These are phyloP conservation scores for Lepilemur ruficaudatus DNA, from an alignment of 2,797 vertebrate genomes.

Conservation along the genomic window DNA sequence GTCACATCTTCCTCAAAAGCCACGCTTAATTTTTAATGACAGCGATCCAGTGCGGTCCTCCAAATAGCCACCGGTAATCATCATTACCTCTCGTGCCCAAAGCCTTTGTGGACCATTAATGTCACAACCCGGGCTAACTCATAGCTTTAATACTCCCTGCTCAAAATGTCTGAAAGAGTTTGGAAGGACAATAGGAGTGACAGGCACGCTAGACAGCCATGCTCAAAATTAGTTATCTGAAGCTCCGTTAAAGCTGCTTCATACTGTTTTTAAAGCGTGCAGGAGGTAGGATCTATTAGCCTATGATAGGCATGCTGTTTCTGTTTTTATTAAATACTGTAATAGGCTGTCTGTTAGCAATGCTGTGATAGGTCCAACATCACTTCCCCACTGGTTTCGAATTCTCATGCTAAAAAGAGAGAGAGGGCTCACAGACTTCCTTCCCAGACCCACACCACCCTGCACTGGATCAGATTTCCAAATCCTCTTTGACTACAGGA, in stretches of 20 bases:
- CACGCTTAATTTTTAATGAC: constrained; percentile 80
- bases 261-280: constrained; percentile 77
- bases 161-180: constrained; percentile 90
- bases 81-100: constrained; percentile 79
- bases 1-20: constrained; percentile 87
- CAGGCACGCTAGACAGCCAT: constrained; percentile 87
- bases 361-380: constrained; percentile 78
- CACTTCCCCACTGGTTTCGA: constrained; percentile 76
- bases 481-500: constrained; percentile 61
- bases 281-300: constrained; percentile 76
- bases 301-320: constrained; percentile 78
- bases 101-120: constrained; percentile 83
- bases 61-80: constrained; percentile 81
- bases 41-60: constrained; percentile 84
- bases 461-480: constrained; percentile 31
- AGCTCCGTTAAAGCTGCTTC: constrained; percentile 80
- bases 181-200: constrained; percentile 86
- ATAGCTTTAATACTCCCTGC: constrained; percentile 80
- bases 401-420: constrained; percentile 72
- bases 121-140: constrained; percentile 86
- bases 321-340: constrained; percentile 81
- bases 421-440: constrained; percentile 72
- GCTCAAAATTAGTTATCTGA: constrained; percentile 86
- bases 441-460: background rate
- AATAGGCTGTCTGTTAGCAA: constrained; percentile 81